Base-by-base conservation (phyloP, 2,113 vertebrate species). In the Dipodomys stephensi region DNA sequence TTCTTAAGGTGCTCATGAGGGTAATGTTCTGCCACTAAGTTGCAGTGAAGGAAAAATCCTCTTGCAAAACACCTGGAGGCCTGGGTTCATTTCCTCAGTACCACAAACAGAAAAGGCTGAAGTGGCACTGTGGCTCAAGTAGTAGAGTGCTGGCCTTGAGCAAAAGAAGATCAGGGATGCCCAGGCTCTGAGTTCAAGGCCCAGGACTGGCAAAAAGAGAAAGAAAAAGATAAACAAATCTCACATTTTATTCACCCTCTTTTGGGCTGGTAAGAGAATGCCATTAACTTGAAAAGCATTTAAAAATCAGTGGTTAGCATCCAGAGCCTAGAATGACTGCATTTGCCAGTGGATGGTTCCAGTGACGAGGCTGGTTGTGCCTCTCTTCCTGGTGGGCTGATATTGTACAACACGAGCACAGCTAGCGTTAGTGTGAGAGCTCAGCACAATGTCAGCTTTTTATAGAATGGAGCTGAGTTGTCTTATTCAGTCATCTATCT, bases 1-100 rank as follows among this genome's bases (percentile, higher is more conserved):
- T 95, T 49, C 65, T 85, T 39, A 86, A 83, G 44, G 30, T 72
- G 22, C 39, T 83, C 76, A 53, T 85, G n/a, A 92, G n/a, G 27
- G 49, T 44, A 60, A 84, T 84, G 44, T 83, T 80, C 67, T 65
- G 86, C 32, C 80, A 91, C 53, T 81, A 44, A 39, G 9, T 53
- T 57, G 25, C 30, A 91, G 83, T 72, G 82, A 93, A 87, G 64
- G 68, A 74, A 89, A 79, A 90, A 23, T 60, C 28, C 16, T 64
- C 74, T 92, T 82, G 87, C 65, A 68, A 93, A 94, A 49, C 44
- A 95, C 39, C 57, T 19, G 22, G 30, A 84, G 46, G 15, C 65
- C 30, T 49, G 49, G 49, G 49, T 49, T 49, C 49, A 12, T 10
- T 49, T 49, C 49, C 49, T 12, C 49, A 49, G 49, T 12, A 49